Evolutionary conservation across 2,888 invertebrate genomes (phyloP).

Genomic region (Nymphalis polychloros): DNA sequence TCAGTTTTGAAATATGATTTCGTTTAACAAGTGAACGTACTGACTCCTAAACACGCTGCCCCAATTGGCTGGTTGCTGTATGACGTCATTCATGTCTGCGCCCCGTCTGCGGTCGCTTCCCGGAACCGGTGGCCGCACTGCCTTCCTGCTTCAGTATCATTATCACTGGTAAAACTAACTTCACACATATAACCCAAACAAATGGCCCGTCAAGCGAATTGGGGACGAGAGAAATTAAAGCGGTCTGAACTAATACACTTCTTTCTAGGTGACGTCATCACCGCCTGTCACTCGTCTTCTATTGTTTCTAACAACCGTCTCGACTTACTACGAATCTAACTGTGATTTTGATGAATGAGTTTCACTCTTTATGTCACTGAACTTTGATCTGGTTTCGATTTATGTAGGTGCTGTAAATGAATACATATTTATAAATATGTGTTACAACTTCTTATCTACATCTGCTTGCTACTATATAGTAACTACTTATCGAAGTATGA

Average conservation of each 20-base stretch:
- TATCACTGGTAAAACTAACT: slow-evolving; percentile 59
- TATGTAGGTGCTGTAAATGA: slow-evolving; percentile 64
- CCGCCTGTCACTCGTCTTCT: slow-evolving; percentile 59
- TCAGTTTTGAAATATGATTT: slow-evolving; percentile 17
- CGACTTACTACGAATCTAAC: slow-evolving; percentile 65
- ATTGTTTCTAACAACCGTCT: slow-evolving; percentile 56
- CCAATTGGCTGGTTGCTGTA: slow-evolving; percentile 64
- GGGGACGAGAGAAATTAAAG: slow-evolving; percentile 42
- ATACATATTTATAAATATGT: slow-evolving; percentile 39
- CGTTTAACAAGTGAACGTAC: slow-evolving; percentile 47
- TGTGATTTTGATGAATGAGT: slow-evolving; percentile 70
- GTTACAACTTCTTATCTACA: slow-evolving; percentile 39
- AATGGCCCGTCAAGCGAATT: slow-evolving; percentile 36
- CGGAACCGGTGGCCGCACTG: slow-evolving; percentile 69
- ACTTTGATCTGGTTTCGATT: slow-evolving; percentile 71
- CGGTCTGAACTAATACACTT: slow-evolving; percentile 54
- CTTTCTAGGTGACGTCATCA: slow-evolving; percentile 59
- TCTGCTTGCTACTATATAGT: slow-evolving; percentile 15
- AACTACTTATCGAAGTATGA: too few species aligned
- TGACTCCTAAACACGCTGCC: slow-evolving; percentile 55
- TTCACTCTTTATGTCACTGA: slow-evolving; percentile 73
- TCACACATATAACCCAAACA: slow-evolving; percentile 25
- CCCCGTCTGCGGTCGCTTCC: slow-evolving; percentile 74
- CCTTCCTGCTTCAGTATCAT: slow-evolving; percentile 67
- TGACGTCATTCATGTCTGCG: slow-evolving; percentile 75